Conservation (phyloP, 2,888 invertebrate genomes). For the Parnassius smintheus region DNA sequence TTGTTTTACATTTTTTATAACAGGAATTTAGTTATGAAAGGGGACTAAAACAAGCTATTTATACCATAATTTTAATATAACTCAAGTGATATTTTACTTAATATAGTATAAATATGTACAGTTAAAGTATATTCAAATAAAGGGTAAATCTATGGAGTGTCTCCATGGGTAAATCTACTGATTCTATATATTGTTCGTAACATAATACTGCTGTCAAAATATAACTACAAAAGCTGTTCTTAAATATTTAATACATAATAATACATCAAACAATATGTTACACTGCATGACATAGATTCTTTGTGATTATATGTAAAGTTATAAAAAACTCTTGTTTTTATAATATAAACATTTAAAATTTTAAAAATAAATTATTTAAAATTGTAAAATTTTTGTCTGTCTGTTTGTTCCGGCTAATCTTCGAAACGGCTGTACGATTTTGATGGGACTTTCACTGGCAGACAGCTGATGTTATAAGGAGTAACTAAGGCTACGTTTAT, state of each 20-base stretch:
- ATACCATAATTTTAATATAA: neutral
- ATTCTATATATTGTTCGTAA: conserved; percentile 20
- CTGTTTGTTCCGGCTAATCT: too few species aligned
- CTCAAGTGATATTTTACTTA: neutral
- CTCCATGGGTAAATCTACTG: conserved; percentile 6
- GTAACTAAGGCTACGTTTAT: too few species aligned
- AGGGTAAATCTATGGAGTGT: conserved; percentile 4
- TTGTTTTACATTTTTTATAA: too few species aligned
- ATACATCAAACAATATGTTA: neutral
- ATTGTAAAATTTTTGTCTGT: too few species aligned
- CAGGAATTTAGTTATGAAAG: neutral
- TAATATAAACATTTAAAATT: too few species aligned
- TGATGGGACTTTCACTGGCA: too few species aligned
- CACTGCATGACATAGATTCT: neutral
- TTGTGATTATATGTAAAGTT: neutral
- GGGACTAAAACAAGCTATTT: neutral
- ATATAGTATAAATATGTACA: conserved; percentile 4
- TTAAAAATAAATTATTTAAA: too few species aligned
- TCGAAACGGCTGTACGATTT: too few species aligned
- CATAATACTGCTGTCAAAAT: conserved; percentile 23
- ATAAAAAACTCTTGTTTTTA: too few species aligned
- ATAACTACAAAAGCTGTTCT: conserved; percentile 18
- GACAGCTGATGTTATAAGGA: too few species aligned
- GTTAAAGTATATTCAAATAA: conserved; percentile 10
- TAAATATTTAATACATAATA: neutral